Base-by-base conservation (phyloP, 2,113 vertebrate genomes). In the Brachyhypopomus occidentalis region DNA sequence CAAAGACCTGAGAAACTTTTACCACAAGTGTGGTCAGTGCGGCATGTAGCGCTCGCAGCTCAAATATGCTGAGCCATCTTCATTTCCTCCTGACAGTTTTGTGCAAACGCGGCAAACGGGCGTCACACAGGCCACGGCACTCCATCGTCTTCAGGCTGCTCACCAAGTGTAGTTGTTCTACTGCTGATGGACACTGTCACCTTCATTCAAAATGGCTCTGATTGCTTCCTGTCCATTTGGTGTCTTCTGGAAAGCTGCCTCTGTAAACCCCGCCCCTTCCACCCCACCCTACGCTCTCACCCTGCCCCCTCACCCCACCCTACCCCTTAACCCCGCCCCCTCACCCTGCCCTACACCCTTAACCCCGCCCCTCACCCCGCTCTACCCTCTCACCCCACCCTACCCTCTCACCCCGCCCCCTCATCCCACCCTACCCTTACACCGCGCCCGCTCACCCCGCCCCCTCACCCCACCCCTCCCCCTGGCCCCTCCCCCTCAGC, bases 181-280 rank as follows among this genome's bases (percentile, higher is more conserved):
- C 82, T 20, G 30, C 71, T 45, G 84, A 48, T 85, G 75, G 4
- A 66, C 72, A 55, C 73, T n/a, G 76, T 62, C 83, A 84, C 59
- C 76, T 70, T 69, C 62, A 30, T 70, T 67, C 41, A 84, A 63
- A 85, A 19, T 69, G 52, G 75, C 58, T 75, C 52, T 80, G 84
- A 83, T 84, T 69, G 85, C 78, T 84, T 84, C 83, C 73, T 77
- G 78, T 82, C 52, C 80, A 58, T 45, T 45, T 62, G 59, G 75
- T 14, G 45, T 52, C 45, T 52, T 8, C 45, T 52, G 45, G 12
- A 52, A 52, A 52, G 12, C 9, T 8, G 5, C 5, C 30, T 30
- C 30, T 30, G 30, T 30, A 41, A 41, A 41, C 1, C 2, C 45
- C 45, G 2, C 76, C 75, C 66, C 77, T 45, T 9, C 41, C 19